A percentile compares a stretch with the other conserved stretches of the same genome.
These are phyloP conservation scores for Romanomermis culicivorax DNA, from an alignment of 2,888 invertebrate genomes.

Conservation along the genomic window DNA sequence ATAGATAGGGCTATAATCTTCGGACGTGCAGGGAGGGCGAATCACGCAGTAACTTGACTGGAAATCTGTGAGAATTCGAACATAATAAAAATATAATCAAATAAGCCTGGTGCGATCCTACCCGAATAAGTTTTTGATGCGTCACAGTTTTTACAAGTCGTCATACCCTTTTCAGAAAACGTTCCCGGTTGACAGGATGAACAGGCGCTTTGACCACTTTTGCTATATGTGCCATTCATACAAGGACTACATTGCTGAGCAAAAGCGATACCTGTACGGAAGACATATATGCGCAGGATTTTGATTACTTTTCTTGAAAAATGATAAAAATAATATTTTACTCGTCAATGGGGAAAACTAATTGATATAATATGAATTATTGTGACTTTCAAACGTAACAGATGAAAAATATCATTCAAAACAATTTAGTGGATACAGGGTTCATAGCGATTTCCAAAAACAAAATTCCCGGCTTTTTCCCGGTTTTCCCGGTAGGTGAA, in stretches of 20 bases:
- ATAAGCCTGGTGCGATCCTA: background rate
- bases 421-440: no score
- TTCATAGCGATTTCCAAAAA: no score
- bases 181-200: slow-evolving; percentile 34
- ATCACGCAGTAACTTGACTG: slow-evolving; percentile 33
- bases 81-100: background rate
- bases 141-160: background rate
- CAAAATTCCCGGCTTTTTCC: no score
- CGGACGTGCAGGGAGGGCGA: slow-evolving; percentile 34
- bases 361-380: background rate
- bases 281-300: no score
- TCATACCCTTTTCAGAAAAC: slow-evolving; percentile 16
- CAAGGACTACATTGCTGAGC: slow-evolving; percentile 34
- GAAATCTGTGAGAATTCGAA: slow-evolving; percentile 21
- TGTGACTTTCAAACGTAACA: background rate
- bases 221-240: slow-evolving; percentile 33
- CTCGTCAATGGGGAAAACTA: no score
- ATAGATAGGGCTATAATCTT: slow-evolving; percentile 36
- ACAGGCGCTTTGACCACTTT: slow-evolving; percentile 30
- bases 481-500: no score
- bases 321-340: no score
- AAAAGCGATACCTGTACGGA: slow-evolving; percentile 35
- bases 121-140: background rate
- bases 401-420: no score
- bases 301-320: no score